Evolutionary conservation across 1,140 invertebrate genomes (phyloP).

Genomic region (Rhynchophorus ferrugineus): DNA sequence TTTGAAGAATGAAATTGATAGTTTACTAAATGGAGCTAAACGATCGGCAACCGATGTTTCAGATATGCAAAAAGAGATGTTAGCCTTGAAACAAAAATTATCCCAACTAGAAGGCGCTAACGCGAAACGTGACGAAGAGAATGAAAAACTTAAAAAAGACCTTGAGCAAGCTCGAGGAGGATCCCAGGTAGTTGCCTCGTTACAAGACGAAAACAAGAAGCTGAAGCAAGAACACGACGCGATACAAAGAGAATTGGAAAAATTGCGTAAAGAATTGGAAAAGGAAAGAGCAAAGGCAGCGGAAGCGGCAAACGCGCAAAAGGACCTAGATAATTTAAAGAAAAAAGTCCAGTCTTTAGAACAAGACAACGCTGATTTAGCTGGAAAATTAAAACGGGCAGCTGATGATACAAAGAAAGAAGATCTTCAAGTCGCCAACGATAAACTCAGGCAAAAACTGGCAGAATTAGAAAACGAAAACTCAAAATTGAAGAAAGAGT

Average conservation of each 20-base stretch:
- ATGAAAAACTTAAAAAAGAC: slow-evolving; percentile 20
- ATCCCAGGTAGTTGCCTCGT: slow-evolving; percentile 1
- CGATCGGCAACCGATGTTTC: neutral
- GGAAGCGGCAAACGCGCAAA: slow-evolving; percentile 2
- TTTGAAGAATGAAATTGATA: slow-evolving; percentile 26
- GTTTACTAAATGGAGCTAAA: slow-evolving; percentile 12
- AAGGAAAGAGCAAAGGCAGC: slow-evolving; percentile 8
- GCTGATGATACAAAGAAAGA: neutral
- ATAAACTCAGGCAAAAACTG: slow-evolving; percentile 12
- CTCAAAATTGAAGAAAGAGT: slow-evolving; percentile 16
- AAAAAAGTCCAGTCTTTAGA: slow-evolving; percentile 14
- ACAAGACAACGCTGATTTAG: slow-evolving; percentile 14
- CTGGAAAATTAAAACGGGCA: neutral
- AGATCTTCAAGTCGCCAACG: slow-evolving; percentile 7
- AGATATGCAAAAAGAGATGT: slow-evolving; percentile 15
- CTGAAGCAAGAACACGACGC: slow-evolving; percentile 13
- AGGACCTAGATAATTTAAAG: slow-evolving; percentile 7
- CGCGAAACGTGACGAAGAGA: slow-evolving; percentile 13
- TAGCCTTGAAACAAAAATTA: slow-evolving; percentile 14
- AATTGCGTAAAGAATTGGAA: slow-evolving; percentile 18
- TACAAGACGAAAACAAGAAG: slow-evolving; percentile 19
- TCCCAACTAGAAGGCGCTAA: slow-evolving; percentile 12
- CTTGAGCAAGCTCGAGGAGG: slow-evolving; percentile 8
- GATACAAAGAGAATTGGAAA: slow-evolving; percentile 20
- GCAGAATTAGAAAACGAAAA: slow-evolving; percentile 19